A percentile compares a stretch with the other conserved stretches of the same genome.
These are phyloP conservation scores for Sminthurinus aureus DNA, from an alignment of 2,888 invertebrate species.

Conservation along the genomic window DNA sequence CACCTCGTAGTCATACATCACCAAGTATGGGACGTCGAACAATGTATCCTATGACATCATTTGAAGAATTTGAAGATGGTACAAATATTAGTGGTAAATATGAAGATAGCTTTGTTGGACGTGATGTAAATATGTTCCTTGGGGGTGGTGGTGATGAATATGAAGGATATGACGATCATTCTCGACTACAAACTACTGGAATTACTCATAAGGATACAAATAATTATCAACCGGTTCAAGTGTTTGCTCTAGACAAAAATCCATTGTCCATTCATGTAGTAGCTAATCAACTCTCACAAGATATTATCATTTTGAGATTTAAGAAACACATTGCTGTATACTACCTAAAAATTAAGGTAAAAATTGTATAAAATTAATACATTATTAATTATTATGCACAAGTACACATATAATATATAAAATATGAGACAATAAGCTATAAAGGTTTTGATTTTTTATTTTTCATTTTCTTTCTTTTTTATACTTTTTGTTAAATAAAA, in stretches of 20 bases:
- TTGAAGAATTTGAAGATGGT: background rate
- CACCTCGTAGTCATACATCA: too few species aligned
- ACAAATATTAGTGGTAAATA: background rate
- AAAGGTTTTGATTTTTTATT: background rate
- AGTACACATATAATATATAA: too few species aligned
- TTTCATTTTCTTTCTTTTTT: background rate
- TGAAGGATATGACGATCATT: background rate
- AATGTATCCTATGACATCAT: too few species aligned
- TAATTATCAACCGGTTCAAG: constrained; percentile 33
- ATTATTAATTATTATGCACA: background rate
- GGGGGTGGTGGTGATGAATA: background rate
- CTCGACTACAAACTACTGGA: background rate
- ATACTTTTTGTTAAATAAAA: too few species aligned
- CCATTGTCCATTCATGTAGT: constrained; percentile 34
- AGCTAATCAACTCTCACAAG: constrained; percentile 39
- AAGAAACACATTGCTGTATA: constrained; percentile 30
- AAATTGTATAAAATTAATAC: background rate
- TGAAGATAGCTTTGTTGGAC: background rate
- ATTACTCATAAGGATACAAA: constrained; percentile 21
- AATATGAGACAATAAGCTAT: too few species aligned
- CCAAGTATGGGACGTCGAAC: too few species aligned
- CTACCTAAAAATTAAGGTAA: constrained; percentile 30
- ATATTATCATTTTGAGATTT: constrained; percentile 37
- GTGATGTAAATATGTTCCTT: too few species aligned
- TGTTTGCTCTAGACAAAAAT: constrained; percentile 22